These are phyloP conservation scores for Trachops cirrhosus DNA, from an alignment of 2,797 vertebrate genomes.

Conservation along the genomic window DNA sequence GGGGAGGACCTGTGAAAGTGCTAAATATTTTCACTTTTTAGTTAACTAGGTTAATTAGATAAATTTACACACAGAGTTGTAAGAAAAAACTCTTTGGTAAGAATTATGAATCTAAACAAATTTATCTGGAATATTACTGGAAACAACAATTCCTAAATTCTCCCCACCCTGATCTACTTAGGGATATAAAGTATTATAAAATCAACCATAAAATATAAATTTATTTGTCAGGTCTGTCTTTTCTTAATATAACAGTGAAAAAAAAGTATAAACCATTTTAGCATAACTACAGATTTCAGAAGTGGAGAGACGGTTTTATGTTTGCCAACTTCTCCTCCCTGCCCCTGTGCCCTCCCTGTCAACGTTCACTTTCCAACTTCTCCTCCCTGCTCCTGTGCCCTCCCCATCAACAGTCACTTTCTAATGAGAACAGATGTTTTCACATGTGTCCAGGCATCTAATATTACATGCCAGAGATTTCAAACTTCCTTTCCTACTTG, in stretches of 20 bases:
- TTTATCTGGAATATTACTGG: neutral
- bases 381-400: neutral
- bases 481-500: neutral
- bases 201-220: neutral
- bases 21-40: neutral
- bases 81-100: neutral
- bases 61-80: neutral
- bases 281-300: neutral
- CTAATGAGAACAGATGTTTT: neutral
- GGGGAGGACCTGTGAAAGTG: too few species aligned
- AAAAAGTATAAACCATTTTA: neutral
- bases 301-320: neutral
- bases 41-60: neutral
- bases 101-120: neutral
- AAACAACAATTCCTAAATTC: neutral
- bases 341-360: neutral
- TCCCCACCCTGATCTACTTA: neutral
- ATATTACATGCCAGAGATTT: neutral
- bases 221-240: neutral
- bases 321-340: neutral
- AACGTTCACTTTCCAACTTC: neutral
- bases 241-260: neutral
- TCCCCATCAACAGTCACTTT: neutral
- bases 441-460: neutral
- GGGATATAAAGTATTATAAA: neutral